Base-by-base conservation (phyloP, 1,140 invertebrate genomes). In the Nixonia krombeini region DNA sequence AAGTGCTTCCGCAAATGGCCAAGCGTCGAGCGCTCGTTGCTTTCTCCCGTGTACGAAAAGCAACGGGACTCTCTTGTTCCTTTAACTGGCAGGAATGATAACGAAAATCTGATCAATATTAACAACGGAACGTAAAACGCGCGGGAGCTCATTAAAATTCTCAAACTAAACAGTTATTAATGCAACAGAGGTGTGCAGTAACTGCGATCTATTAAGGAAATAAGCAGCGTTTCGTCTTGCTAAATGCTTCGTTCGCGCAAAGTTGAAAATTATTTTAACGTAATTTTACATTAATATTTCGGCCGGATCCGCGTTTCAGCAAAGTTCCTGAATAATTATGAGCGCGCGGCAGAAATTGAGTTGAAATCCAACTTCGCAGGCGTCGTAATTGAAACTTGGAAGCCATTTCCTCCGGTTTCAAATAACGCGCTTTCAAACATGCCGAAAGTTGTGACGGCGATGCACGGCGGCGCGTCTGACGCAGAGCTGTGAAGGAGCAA, bases 401-500 rank as follows among this genome's bases (percentile, higher is more conserved):
- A 64, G 61, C 67, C 64, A 70, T 70, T 70, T 70, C 65, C 67
- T 64, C n/a, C 57, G 51, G 61, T 61, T 70, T 70, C 61, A 61
- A 70, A 64, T 70, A 64, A 63, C 57, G 46, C 41, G 47, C 51
- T 62, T 57, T 62, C 58, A 53, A 58, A 55, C 55, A 52, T 51
- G 59, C 28, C 42, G 58, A 63, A 69, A 69, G 44, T 69, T 69
- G 55, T 63, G 66, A 69, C 62, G 62, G 66, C 58, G 29, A 58
- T 56, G 53, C 50, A 56, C 45, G 53, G 53, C 26, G 55, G 58
- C 41, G 58, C 47, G 56, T 59, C 67, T 58, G 59, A 59, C 55
- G 55, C 55, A 63, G 17, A n/a, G 12, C 55, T 35, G 41, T 44
- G 41, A 61, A 65, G 38, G 57, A 57, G 61, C 41, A 61, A 57